Base-by-base conservation (phyloP, 2,113 vertebrate species). In the Upupa epops region DNA sequence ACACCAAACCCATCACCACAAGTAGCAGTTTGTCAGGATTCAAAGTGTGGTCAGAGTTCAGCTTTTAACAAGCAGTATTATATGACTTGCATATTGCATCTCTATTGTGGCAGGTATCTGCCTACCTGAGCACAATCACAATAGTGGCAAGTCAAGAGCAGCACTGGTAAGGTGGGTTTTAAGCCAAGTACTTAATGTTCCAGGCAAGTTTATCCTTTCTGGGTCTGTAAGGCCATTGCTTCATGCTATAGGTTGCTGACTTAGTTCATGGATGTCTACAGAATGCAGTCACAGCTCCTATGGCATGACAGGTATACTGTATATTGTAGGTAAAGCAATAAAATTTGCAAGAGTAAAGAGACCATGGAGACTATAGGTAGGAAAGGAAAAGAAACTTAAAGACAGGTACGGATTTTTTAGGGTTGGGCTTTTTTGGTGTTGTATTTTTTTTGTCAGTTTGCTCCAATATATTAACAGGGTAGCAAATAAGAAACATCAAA, bases 401-500 rank as follows among this genome's bases (percentile, higher is more conserved):
- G 52, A 65, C 11, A 3, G 14, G 49, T 58, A 40, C 3, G 26
- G 17, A 1, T 60, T 42, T 52, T 46, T 54, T 17, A n/a, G 22
- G 17, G 2, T 36, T 52, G 7, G 9, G 8, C 32, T 11, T 6
- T 31, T 29, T 46, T 40, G 1, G 0, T 13, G 11, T 32, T n/a
- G n/a, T n/a, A n/a, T 18, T 31, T 40, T 28, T 65, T 34, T 48
- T 32, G 31, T 7, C 25, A 49, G 45, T 69, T 26, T 77, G 24
- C 15, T 71, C 24, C n/a, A 73, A 48, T 24, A 36, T 28, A 71
- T 48, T 45, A 71, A 24, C 60, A 77, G 19, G n/a, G 31, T 8
- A 85, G n/a, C 13, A 64, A n/a, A 74, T 17, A 80, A 56, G 60
- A 31, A n/a, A n/a, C n/a, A n/a, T n/a, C n/a, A n/a, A n/a, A n/a